Conservation (phyloP, 2,113 vertebrate genomes). For the Excalfactoria chinensis region DNA sequence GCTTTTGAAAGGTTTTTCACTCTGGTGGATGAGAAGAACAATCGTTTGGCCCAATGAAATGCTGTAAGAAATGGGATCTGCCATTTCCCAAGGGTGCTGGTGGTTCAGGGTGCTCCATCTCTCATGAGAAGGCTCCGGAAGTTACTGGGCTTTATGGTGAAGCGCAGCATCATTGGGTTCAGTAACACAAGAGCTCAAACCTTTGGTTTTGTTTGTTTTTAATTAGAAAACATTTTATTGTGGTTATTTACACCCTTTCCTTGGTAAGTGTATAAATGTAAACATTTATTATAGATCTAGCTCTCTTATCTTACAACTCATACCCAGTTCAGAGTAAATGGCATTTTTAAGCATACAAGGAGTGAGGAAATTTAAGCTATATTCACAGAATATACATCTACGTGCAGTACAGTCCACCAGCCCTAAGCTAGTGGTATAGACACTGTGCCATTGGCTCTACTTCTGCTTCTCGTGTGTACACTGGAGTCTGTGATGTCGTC, state of each 20-base stretch:
- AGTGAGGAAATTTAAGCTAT: slow-evolving; percentile 78
- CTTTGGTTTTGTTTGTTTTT: background rate
- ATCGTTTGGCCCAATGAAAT: background rate
- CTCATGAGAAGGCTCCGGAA: no score
- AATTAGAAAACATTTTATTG: slow-evolving; percentile 80
- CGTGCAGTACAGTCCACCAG: slow-evolving; percentile 55
- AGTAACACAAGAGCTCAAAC: background rate
- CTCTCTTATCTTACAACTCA: slow-evolving; percentile 74
- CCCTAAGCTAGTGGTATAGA: slow-evolving; percentile 92
- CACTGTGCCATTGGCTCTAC: slow-evolving; percentile 91
- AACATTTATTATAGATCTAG: slow-evolving; percentile 77
- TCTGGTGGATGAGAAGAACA: background rate
- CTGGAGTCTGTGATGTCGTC: slow-evolving; percentile 92
- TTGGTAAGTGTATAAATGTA: slow-evolving; percentile 83
- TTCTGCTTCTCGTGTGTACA: slow-evolving; percentile 87
- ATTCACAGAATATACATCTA: slow-evolving; percentile 87
- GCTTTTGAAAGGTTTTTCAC: background rate
- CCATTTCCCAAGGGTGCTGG: background rate
- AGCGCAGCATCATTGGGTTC: background rate
- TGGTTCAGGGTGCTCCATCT: no score
- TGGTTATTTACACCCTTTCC: slow-evolving; percentile 76
- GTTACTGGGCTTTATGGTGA: no score
- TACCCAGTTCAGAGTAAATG: slow-evolving; percentile 72
- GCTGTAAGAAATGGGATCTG: background rate
- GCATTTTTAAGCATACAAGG: slow-evolving; percentile 75